A percentile compares a stretch with the other conserved stretches of the same genome.
phyloP scores from a whole-genome alignment of 2,888 invertebrate genomes.

The Apocheima hispidaria region DNA sequence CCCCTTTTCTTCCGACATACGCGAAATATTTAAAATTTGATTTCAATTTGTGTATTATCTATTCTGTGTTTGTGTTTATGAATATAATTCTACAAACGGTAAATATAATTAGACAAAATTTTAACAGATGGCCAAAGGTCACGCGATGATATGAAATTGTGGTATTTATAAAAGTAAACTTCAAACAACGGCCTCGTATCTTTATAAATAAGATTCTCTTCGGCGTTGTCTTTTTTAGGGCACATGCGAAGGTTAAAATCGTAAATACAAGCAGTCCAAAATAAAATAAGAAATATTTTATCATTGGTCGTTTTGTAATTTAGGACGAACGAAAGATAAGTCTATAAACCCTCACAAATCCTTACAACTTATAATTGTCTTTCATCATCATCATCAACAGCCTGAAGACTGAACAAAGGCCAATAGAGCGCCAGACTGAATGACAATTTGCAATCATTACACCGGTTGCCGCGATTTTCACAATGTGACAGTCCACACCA shows the following conservation, averaged over 20 bases:
- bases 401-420: too few species aligned
- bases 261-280: constrained; percentile 7
- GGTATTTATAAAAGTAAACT: not conserved
- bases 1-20: too few species aligned
- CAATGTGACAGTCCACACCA: too few species aligned
- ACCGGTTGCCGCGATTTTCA: too few species aligned
- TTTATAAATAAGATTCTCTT: too few species aligned
- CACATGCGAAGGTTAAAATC: not conserved
- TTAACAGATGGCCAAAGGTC: constrained; percentile 1
- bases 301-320: constrained; percentile 3
- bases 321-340: not conserved
- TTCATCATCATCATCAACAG: not conserved
- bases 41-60: too few species aligned
- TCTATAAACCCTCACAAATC: not conserved
- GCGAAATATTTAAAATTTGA: too few species aligned
- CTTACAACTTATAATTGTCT: not conserved
- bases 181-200: not conserved
- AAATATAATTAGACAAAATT: not conserved
- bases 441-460: not conserved
- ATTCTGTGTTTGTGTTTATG: not conserved
- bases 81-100: not conserved
- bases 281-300: not conserved
- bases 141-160: constrained; percentile 7
- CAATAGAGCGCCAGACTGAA: too few species aligned
- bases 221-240: constrained; percentile 11